phyloP scores from a whole-genome alignment of 1,140 invertebrate genomes.

The Drosophila simulans region DNA sequence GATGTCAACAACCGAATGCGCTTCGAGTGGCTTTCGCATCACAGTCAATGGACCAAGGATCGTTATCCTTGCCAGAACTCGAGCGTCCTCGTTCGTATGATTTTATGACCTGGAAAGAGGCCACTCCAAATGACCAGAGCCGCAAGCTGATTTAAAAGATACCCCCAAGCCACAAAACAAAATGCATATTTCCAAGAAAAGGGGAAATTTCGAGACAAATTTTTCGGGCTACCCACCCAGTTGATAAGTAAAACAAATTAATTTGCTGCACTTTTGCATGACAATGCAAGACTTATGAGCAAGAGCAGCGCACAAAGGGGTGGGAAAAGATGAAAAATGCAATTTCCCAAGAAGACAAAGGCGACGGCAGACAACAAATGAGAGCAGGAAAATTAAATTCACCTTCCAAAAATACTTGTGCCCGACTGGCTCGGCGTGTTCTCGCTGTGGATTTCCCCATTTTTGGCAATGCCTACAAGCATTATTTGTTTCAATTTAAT shows the following conservation, averaged over 20 bases:
- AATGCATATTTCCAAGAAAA: background rate
- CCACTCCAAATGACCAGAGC: constrained; percentile 18
- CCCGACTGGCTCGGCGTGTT: background rate
- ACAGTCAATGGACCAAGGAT: constrained; percentile 25
- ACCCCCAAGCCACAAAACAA: too few relatives aligned
- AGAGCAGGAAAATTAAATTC: constrained; percentile 61
- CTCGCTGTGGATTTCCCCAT: background rate
- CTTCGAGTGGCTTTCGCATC: constrained; percentile 45
- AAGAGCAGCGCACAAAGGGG: constrained; percentile 12
- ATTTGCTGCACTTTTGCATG: constrained; percentile 60
- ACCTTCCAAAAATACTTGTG: constrained; percentile 39
- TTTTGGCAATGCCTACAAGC: too few relatives aligned
- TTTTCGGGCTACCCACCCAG: background rate
- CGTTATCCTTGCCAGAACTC: constrained; percentile 27
- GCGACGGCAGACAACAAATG: constrained; percentile 50
- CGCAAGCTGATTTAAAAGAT: constrained; percentile 26
- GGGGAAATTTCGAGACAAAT: background rate
- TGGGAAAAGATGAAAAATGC: constrained; percentile 37
- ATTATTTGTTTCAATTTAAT: too few relatives aligned
- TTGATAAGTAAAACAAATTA: constrained; percentile 50
- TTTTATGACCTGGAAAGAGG: constrained; percentile 47
- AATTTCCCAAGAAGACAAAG: constrained; percentile 38
- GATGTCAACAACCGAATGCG: constrained; percentile 50
- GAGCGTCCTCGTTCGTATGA: constrained; percentile 14
- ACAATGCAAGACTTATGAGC: constrained; percentile 65